Evolutionary conservation across 2,113 vertebrate species (phyloP).

Genomic region (Perca fluviatilis): DNA sequence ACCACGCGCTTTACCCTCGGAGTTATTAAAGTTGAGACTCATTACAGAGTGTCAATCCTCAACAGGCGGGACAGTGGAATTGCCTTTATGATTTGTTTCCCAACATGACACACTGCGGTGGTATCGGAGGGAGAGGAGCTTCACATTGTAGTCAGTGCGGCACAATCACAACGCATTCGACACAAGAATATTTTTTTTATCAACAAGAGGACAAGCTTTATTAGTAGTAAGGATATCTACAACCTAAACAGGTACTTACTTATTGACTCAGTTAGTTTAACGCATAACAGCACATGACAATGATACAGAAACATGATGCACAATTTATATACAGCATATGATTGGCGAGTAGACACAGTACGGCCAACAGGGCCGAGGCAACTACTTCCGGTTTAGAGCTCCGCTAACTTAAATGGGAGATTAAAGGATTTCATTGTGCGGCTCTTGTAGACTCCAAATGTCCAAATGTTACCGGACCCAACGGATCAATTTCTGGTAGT

Average conservation of each 20-base stretch:
- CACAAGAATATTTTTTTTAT: slow-evolving; percentile 8
- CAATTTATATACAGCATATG: background rate
- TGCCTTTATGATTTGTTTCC: slow-evolving; percentile 47
- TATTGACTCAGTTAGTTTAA: background rate
- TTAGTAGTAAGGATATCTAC: background rate
- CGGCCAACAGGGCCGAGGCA: too few relatives aligned
- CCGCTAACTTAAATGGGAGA: too few relatives aligned
- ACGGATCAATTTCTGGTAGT: too few relatives aligned
- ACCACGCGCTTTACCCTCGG: slow-evolving; percentile 12
- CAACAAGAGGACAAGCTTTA: slow-evolving; percentile 19
- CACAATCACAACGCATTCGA: background rate
- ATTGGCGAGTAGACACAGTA: background rate
- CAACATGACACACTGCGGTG: slow-evolving; percentile 8
- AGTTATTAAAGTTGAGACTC: slow-evolving; percentile 47
- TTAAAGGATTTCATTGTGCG: too few relatives aligned
- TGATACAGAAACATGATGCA: background rate
- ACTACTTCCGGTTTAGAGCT: too few relatives aligned
- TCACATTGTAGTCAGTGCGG: background rate
- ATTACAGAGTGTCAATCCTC: slow-evolving; percentile 47
- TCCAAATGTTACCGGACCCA: too few relatives aligned
- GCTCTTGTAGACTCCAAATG: too few relatives aligned
- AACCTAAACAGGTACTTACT: background rate
- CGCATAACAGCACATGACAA: background rate
- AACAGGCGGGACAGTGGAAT: slow-evolving; percentile 28
- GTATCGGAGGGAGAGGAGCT: slow-evolving; percentile 12